These are phyloP conservation scores for Eudemis profundana DNA, from an alignment of 2,888 invertebrate species.

Conservation along the genomic window DNA sequence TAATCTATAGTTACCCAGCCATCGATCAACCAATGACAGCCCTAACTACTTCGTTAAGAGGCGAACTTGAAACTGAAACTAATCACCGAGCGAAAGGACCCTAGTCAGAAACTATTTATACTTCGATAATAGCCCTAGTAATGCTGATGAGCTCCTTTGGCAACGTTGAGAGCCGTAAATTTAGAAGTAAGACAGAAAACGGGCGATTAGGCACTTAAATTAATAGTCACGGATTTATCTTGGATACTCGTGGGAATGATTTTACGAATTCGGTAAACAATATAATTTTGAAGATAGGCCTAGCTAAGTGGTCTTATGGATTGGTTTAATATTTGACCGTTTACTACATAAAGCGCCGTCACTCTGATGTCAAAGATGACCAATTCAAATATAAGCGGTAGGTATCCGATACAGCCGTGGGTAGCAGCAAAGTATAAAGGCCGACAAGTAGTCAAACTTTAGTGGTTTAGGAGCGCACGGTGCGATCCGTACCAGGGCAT, in stretches of 20 bases:
- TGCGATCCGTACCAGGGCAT: no score
- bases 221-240: not conserved
- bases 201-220: not conserved
- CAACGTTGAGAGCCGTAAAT: slow-evolving; percentile 11
- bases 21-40: slow-evolving; percentile 62
- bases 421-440: no score
- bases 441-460: no score
- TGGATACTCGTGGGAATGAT: not conserved
- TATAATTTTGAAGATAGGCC: not conserved
- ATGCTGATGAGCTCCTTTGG: slow-evolving; percentile 3
- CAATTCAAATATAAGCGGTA: no score
- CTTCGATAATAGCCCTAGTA: slow-evolving; percentile 28
- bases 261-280: not conserved
- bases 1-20: slow-evolving; percentile 48
- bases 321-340: no score
- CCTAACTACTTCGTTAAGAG: slow-evolving; percentile 49
- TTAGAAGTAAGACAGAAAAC: not conserved
- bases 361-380: no score
- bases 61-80: slow-evolving; percentile 21
- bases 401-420: no score
- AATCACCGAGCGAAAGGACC: slow-evolving; percentile 26
- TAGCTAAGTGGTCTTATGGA: no score
- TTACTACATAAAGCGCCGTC: no score
- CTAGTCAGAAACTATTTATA: slow-evolving; percentile 36
- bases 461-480: no score